phyloP scores from a whole-genome alignment of 2,113 vertebrate species.

The Pseudonaja textilis region DNA sequence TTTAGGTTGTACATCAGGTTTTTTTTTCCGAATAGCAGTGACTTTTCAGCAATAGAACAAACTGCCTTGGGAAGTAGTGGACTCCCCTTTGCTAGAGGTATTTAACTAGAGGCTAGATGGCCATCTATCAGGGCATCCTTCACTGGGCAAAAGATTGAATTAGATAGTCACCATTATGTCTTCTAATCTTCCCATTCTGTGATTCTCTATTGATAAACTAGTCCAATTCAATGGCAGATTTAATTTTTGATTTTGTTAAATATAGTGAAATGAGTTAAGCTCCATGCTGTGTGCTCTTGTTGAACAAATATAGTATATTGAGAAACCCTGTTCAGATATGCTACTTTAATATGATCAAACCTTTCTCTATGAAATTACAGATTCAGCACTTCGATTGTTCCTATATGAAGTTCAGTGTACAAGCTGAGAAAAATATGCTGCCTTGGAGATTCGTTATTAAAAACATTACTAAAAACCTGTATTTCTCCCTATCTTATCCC shows the following conservation, averaged over 20 bases:
- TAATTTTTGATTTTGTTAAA: slow-evolving; percentile 7
- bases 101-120: background rate
- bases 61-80: background rate
- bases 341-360: slow-evolving; percentile 12
- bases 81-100: background rate
- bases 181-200: background rate
- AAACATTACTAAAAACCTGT: slow-evolving; percentile 37
- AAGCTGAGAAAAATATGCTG: slow-evolving; percentile 25
- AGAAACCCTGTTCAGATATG: slow-evolving; percentile 57
- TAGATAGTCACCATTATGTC: background rate
- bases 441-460: slow-evolving; percentile 45
- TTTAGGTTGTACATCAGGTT: background rate
- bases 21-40: background rate
- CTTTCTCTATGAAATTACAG: slow-evolving; percentile 49
- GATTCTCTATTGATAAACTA: background rate
- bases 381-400: slow-evolving; percentile 53
- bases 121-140: background rate
- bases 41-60: background rate
- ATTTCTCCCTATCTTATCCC: slow-evolving; percentile 45
- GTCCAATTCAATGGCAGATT: background rate
- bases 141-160: background rate
- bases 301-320: slow-evolving; percentile 50
- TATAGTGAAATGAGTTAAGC: background rate
- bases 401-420: slow-evolving; percentile 11
- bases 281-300: slow-evolving; percentile 8